Percentiles rank a stretch among this genome's conserved stretches.
phyloP scores from a whole-genome alignment of 2,888 invertebrate species.

The Penaeus monodon region DNA sequence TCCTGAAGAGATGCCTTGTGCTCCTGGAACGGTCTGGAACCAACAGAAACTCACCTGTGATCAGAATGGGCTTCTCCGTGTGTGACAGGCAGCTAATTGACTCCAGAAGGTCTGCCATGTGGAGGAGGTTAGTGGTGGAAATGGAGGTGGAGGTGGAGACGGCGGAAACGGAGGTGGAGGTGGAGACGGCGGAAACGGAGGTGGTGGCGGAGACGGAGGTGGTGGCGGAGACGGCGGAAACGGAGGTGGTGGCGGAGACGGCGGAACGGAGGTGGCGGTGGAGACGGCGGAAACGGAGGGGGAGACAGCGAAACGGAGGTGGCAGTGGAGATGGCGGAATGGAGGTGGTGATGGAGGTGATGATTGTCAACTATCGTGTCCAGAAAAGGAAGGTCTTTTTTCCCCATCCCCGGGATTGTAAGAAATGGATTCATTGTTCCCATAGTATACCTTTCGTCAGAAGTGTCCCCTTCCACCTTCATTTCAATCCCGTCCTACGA shows the following conservation, averaged over 20 bases:
- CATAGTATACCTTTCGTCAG: conserved; percentile 39
- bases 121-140: conserved; percentile 17
- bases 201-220: background rate
- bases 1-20: conserved; percentile 37
- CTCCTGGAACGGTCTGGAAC: conserved; percentile 32
- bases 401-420: conserved; percentile 62
- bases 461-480: conserved; percentile 61
- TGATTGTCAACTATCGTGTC: conserved; percentile 34
- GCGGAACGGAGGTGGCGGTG: conserved; percentile 12
- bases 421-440: conserved; percentile 55
- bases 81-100: conserved; percentile 46
- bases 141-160: too few species aligned
- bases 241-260: conserved; percentile 1
- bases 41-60: conserved; percentile 28
- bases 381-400: conserved; percentile 51
- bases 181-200: conserved; percentile 13
- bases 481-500: conserved; percentile 58
- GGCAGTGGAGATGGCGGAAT: background rate
- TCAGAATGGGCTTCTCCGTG: conserved; percentile 17
- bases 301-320: conserved; percentile 2
- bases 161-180: too few species aligned
- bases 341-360: conserved; percentile 15
- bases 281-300: conserved; percentile 11
- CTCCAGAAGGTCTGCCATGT: conserved; percentile 38
- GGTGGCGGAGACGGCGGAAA: conserved; percentile 11